Evolutionary conservation across 2,113 vertebrate genomes (phyloP).

Genomic region (Crotalus helleri): DNA sequence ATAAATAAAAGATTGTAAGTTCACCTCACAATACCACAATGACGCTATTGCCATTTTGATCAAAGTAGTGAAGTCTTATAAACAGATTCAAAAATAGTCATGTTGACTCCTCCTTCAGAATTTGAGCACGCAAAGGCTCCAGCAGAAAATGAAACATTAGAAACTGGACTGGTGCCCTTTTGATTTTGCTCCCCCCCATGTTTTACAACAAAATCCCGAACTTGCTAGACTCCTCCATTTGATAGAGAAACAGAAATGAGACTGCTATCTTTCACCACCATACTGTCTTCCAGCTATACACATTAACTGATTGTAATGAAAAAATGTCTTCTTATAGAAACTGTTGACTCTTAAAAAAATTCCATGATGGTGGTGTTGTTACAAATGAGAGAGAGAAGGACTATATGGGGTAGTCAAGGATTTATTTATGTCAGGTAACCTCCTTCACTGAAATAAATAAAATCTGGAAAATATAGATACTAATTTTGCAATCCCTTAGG

Average conservation of each 20-base stretch:
- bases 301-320: background rate
- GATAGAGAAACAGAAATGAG: background rate
- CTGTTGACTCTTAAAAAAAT: background rate
- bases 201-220: background rate
- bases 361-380: background rate
- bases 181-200: background rate
- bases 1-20: background rate
- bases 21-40: background rate
- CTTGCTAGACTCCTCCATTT: background rate
- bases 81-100: background rate
- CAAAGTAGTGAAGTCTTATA: background rate
- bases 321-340: background rate
- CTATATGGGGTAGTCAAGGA: background rate
- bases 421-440: background rate
- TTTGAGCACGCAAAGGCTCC: background rate
- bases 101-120: background rate
- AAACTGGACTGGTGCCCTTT: background rate
- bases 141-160: background rate
- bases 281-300: background rate
- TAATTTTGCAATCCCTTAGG: background rate
- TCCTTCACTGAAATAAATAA: constrained; percentile 15
- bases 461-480: background rate
- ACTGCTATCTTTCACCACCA: background rate
- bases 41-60: background rate
- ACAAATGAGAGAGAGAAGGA: background rate